These are phyloP conservation scores for Zingel zingel DNA, from an alignment of 2,113 vertebrate genomes.

Conservation along the genomic window DNA sequence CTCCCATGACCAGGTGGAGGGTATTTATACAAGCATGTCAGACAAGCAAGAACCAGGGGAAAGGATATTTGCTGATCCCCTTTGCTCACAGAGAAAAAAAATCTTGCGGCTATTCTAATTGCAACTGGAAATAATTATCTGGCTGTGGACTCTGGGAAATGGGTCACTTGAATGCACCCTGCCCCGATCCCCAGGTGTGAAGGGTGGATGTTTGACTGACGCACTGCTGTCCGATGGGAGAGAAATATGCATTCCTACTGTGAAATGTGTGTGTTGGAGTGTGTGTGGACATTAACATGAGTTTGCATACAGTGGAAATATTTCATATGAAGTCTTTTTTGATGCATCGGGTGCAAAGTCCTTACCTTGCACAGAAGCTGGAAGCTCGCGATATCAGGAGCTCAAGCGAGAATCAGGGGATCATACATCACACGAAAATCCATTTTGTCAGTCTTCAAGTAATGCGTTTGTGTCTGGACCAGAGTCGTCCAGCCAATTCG, in stretches of 20 bases:
- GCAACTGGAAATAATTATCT: conserved; percentile 86
- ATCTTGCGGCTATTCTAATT: conserved; percentile 76
- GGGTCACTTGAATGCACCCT: conserved; percentile 73
- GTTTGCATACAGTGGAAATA: conserved; percentile 6
- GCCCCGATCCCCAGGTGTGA: conserved; percentile 75
- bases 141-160: conserved; percentile 72
- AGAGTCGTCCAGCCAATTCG: too few relatives aligned
- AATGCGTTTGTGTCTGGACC: too few relatives aligned
- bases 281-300: not conserved
- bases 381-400: too few relatives aligned
- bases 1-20: conserved; percentile 82
- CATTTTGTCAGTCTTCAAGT: too few relatives aligned
- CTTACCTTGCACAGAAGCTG: too few relatives aligned
- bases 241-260: conserved; percentile 43
- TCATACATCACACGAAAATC: too few relatives aligned
- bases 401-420: too few relatives aligned
- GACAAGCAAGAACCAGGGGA: conserved; percentile 68
- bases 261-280: conserved; percentile 18
- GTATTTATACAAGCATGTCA: conserved; percentile 81
- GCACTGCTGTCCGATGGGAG: conserved; percentile 59
- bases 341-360: not conserved
- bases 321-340: not conserved
- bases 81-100: conserved; percentile 63
- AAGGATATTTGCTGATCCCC: conserved; percentile 74
- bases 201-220: conserved; percentile 71